Evolutionary conservation across 2,797 vertebrate species (phyloP).

Genomic region (Cephalopachus bancanus): DNA sequence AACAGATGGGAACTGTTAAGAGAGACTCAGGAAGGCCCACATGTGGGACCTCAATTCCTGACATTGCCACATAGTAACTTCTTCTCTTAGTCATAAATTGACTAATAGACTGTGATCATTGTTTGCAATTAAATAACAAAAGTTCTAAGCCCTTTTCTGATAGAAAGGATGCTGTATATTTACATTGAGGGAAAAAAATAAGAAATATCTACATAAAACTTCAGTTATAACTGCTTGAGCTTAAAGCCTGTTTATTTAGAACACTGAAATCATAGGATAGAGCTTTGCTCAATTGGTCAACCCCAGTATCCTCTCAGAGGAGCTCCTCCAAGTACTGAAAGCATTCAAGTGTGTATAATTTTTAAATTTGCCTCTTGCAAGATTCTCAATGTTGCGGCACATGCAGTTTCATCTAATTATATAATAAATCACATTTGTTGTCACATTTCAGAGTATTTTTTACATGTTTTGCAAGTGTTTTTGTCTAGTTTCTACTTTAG

Average conservation of each 20-base stretch:
- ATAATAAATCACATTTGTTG: neutral
- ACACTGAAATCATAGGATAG: neutral
- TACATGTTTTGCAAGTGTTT: neutral
- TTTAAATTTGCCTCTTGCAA: neutral
- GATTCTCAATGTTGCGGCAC: neutral
- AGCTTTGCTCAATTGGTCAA: neutral
- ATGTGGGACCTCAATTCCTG: neutral
- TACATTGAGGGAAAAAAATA: neutral
- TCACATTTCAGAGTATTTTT: neutral
- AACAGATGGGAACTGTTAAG: neutral
- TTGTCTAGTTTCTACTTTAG: neutral
- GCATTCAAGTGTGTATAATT: too few species aligned
- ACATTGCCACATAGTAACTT: neutral
- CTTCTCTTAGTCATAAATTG: slow-evolving; percentile 31
- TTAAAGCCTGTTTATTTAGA: slow-evolving; percentile 7
- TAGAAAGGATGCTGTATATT: neutral
- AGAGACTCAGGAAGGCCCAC: neutral
- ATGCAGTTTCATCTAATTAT: neutral
- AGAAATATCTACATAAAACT: neutral
- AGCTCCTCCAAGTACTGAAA: neutral
- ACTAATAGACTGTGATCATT: neutral
- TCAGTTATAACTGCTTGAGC: neutral
- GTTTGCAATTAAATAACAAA: slow-evolving; percentile 43
- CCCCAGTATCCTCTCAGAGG: neutral
- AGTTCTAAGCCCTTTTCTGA: neutral